Base-by-base conservation (phyloP, 2,888 invertebrate genomes). In the Coenonympha glycerion region DNA sequence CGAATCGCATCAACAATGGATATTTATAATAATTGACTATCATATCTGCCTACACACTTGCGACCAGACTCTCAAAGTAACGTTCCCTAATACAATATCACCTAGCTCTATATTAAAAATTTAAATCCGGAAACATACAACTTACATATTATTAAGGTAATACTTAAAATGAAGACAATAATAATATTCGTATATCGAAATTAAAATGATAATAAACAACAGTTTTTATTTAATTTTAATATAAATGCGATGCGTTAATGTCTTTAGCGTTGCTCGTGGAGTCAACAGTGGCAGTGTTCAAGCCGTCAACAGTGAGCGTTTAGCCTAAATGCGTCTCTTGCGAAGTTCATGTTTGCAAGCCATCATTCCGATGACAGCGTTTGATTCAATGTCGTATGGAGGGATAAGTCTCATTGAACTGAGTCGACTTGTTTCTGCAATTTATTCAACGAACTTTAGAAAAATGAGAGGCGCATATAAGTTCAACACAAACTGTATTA, bases 21-120 rank as follows among this genome's bases (percentile, higher is more conserved):
- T 75, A 77, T 15, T 75, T 72, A 76, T 73, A 76, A 76, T 86
- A 86, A 86, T 86, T 86, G 85, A 86, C 85, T 79, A 81, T 77
- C 73, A 75, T 69, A 66, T 68, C 71, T 68, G 51, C 48, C 31
- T 51, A 52, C 48, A 47, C 54, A 46, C 47, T 44, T 46, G 47
- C 46, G 41, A 31, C 39, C 28, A 40, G 39, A 37, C 53, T 47
- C 48, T 49, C 52, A 47, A n/a, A 41, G 53, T 42, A 40, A 21
- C 53, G 31, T 50, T 28, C 36, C 1, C 24, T n/a, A n/a, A n/a
- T n/a, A n/a, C n/a, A n/a, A n/a, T n/a, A n/a, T n/a, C n/a, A n/a
- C 9, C n/a, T 28, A 28, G 18, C 6, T 15, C 15, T 40, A 11
- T 6, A 8, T 22, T 40, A 15, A 26, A n/a, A n/a, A n/a, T n/a